A percentile compares a stretch with the other conserved stretches of the same genome.
phyloP scores from a whole-genome alignment of 2,113 vertebrate species.

The Dissostichus mawsoni region DNA sequence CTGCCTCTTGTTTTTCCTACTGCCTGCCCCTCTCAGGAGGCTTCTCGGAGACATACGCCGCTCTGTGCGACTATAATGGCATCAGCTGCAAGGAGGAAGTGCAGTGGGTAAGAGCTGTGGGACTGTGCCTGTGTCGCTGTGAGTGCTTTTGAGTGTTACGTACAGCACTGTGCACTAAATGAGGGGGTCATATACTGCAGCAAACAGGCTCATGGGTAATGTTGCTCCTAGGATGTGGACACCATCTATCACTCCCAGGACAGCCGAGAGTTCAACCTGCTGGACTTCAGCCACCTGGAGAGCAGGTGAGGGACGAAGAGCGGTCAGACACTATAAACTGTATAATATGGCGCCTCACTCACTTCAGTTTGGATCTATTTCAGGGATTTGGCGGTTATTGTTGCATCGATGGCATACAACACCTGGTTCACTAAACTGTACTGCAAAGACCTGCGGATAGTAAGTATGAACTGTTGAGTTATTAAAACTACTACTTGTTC shows the following conservation, averaged over 20 bases:
- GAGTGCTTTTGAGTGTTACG: constrained; percentile 64
- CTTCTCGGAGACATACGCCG: constrained; percentile 89
- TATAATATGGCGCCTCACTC: background rate
- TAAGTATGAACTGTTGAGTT: constrained; percentile 57
- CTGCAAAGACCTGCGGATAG: constrained; percentile 89
- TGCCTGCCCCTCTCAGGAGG: constrained; percentile 78
- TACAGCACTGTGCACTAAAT: constrained; percentile 46
- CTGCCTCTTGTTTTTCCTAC: constrained; percentile 26
- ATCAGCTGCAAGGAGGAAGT: constrained; percentile 86
- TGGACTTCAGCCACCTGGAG: constrained; percentile 92
- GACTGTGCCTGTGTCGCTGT: constrained; percentile 64
- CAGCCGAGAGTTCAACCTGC: constrained; percentile 90
- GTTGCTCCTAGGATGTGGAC: constrained; percentile 87
- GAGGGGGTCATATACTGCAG: constrained; percentile 13
- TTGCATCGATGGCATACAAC: constrained; percentile 91
- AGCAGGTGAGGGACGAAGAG: constrained; percentile 83
- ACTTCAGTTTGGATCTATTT: constrained; percentile 13
- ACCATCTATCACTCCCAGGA: constrained; percentile 93
- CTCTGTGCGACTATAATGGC: constrained; percentile 91
- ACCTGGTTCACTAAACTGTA: constrained; percentile 91
- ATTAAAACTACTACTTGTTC: background rate
- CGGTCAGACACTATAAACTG: background rate
- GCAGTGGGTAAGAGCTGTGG: constrained; percentile 81
- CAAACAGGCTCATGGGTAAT: constrained; percentile 56
- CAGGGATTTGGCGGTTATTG: constrained; percentile 90